phyloP scores from a whole-genome alignment of 2,113 vertebrate genomes.

The Petrocephalus zakoni region DNA sequence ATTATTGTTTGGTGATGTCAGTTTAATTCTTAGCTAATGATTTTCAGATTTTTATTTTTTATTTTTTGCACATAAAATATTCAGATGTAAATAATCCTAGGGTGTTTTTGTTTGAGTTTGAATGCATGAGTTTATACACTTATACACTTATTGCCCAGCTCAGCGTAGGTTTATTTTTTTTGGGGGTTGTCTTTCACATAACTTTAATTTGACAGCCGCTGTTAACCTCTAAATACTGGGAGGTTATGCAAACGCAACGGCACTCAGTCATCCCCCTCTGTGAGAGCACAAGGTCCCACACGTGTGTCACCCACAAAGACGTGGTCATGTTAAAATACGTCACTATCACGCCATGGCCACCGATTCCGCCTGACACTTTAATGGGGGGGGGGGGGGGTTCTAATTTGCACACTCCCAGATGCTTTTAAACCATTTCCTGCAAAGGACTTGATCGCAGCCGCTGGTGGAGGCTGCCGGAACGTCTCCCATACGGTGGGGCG shows the following conservation, averaged over 20 bases:
- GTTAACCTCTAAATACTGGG: neutral
- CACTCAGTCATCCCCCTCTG: neutral
- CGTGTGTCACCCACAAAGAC: neutral
- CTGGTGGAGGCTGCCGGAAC: neutral
- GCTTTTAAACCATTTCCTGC: neutral
- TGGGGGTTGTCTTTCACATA: neutral
- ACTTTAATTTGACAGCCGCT: neutral
- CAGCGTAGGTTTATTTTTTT: neutral
- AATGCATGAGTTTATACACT: neutral
- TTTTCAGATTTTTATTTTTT: neutral
- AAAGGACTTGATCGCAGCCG: neutral
- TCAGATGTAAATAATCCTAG: neutral
- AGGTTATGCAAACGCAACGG: neutral
- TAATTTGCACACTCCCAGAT: neutral
- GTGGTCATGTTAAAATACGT: neutral
- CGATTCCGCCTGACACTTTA: neutral
- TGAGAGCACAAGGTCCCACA: neutral
- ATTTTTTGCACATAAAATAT: neutral
- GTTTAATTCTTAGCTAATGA: neutral
- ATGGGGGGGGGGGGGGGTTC: neutral
- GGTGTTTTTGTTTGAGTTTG: neutral
- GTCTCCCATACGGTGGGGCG: neutral
- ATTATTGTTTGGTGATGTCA: neutral
- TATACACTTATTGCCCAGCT: neutral
- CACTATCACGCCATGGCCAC: neutral